Evolutionary conservation across 2,888 invertebrate genomes (phyloP).

Genomic region (Mythimna lalbum): DNA sequence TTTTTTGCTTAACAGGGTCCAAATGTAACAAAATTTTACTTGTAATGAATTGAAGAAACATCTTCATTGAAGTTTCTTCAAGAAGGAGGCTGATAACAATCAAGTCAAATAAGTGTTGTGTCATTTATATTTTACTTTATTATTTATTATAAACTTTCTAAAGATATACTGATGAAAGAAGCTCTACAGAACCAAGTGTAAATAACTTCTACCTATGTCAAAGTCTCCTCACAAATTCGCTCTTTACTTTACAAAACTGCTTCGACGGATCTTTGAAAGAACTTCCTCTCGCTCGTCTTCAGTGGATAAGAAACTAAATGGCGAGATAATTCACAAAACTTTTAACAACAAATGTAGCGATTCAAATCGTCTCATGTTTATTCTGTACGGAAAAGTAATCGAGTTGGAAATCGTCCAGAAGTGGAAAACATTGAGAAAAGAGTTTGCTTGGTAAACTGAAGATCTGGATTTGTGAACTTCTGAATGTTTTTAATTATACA

Average conservation of each 20-base stretch:
- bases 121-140: no score
- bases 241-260: constrained; percentile 3
- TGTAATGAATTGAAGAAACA: no score
- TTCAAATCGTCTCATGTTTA: constrained; percentile 48
- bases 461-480: constrained; percentile 20
- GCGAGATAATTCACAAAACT: constrained; percentile 35
- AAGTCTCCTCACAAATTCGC: background rate
- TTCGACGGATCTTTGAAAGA: constrained; percentile 12
- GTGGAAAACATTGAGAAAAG: constrained; percentile 22
- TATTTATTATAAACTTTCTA: no score
- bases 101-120: no score
- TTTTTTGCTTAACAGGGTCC: no score
- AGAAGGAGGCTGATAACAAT: no score
- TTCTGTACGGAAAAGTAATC: constrained; percentile 31
- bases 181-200: background rate
- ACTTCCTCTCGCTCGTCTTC: constrained; percentile 14
- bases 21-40: no score
- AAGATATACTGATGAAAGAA: no score
- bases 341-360: constrained; percentile 35
- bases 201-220: background rate
- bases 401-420: constrained; percentile 48
- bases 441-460: constrained; percentile 26
- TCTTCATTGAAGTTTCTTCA: no score
- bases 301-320: constrained; percentile 22
- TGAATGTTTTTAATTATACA: no score